Evolutionary conservation across 2,888 invertebrate species (phyloP).

Genomic region (Metallyticus violacea): DNA sequence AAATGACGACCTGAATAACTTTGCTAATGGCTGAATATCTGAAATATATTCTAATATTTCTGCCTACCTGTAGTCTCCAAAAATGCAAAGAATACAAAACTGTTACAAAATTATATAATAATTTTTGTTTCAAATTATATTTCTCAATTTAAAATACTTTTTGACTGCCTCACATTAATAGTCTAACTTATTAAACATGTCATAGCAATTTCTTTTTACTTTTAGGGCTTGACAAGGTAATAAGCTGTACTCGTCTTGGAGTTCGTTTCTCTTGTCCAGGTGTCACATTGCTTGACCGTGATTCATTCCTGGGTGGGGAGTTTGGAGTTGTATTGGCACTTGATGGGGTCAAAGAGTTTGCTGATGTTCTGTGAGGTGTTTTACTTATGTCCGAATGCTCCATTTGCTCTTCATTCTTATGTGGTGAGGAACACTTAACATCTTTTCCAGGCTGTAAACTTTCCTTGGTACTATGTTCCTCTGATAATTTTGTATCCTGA

Average conservation of each 20-base stretch:
- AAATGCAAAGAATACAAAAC: background rate
- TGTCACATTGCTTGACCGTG: conserved; percentile 8
- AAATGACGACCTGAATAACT: too few relatives aligned
- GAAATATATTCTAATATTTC: too few relatives aligned
- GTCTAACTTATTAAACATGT: background rate
- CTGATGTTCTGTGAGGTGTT: background rate
- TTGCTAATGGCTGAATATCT: too few relatives aligned
- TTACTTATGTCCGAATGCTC: background rate
- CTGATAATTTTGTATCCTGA: background rate
- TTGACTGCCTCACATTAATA: too few relatives aligned
- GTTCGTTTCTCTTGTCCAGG: conserved; percentile 50
- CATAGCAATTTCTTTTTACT: conserved; percentile 54
- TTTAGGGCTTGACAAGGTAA: conserved; percentile 77
- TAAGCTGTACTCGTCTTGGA: conserved; percentile 67
- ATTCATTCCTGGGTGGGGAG: background rate
- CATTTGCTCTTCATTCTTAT: background rate
- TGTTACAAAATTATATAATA: background rate
- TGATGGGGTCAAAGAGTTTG: background rate
- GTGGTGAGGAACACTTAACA: background rate
- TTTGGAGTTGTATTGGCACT: background rate
- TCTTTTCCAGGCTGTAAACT: too few relatives aligned
- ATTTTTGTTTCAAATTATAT: background rate
- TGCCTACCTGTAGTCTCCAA: background rate
- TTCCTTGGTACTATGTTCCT: too few relatives aligned
- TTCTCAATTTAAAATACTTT: background rate